A percentile compares a stretch with the other conserved stretches of the same genome.
Conservation (phyloP, 2,113 vertebrate genomes). For the Columba janthina region DNA sequence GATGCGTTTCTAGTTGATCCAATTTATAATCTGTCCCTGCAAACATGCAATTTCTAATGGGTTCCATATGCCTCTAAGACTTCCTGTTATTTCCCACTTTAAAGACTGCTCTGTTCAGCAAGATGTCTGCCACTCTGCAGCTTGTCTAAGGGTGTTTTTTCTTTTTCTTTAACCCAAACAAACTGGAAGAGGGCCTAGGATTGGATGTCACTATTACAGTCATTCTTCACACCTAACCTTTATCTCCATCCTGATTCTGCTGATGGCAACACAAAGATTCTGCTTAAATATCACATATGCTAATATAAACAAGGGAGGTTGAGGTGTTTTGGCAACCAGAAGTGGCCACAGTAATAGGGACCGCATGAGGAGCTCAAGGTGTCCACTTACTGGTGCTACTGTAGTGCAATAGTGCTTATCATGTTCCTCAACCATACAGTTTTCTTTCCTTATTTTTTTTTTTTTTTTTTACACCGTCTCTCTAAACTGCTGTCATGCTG, state of each 20-base stretch:
- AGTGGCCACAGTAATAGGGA: neutral
- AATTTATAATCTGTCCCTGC: constrained; percentile 61
- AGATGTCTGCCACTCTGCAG: constrained; percentile 54
- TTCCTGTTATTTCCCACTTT: constrained; percentile 38
- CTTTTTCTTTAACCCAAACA: neutral
- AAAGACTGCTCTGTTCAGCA: constrained; percentile 48
- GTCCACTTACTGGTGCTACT: neutral
- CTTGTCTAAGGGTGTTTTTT: neutral
- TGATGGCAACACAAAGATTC: neutral
- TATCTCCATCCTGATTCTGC: neutral
- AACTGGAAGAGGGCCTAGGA: constrained; percentile 29
- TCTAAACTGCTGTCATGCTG: neutral
- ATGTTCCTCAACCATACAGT: neutral
- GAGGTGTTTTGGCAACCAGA: neutral
- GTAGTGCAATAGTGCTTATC: neutral
- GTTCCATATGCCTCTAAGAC: constrained; percentile 55
- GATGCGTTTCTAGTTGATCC: constrained; percentile 52
- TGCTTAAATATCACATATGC: neutral
- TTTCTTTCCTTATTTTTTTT: too few species aligned
- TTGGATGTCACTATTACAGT: neutral
- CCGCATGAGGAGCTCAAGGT: neutral
- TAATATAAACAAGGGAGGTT: neutral
- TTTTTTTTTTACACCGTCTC: neutral
- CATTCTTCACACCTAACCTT: constrained; percentile 16
- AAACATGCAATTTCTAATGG: constrained; percentile 63